These are phyloP conservation scores for Gobius niger DNA, from an alignment of 2,113 vertebrate species.

Conservation along the genomic window DNA sequence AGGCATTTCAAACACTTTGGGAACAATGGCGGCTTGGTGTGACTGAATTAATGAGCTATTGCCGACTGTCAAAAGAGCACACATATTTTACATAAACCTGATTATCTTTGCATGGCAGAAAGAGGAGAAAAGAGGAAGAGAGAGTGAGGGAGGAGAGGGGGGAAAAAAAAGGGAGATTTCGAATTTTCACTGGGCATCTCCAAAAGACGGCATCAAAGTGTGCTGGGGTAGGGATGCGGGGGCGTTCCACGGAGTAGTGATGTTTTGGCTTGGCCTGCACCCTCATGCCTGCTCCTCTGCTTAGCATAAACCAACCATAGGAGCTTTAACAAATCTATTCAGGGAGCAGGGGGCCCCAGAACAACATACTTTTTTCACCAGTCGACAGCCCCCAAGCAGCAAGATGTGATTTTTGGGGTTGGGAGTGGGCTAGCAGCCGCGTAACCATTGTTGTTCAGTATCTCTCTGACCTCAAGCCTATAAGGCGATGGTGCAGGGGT, in stretches of 20 bases:
- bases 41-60: constrained; percentile 99
- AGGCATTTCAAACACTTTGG: constrained; percentile 99
- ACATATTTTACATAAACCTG: constrained; percentile 99
- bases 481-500: constrained; percentile 58
- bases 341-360: constrained; percentile 78
- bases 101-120: constrained; percentile 99
- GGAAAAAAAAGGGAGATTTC: constrained; percentile 67
- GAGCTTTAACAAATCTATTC: constrained; percentile 95
- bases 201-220: constrained; percentile 82
- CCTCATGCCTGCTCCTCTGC: constrained; percentile 80
- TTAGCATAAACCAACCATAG: constrained; percentile 88
- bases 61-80: constrained; percentile 99
- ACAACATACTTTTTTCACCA: constrained; percentile 84
- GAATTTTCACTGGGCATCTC: constrained; percentile 84
- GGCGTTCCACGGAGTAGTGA: constrained; percentile 48
- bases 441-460: constrained; percentile 57
- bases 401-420: constrained; percentile 49
- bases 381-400: constrained; percentile 80
- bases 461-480: constrained; percentile 71
- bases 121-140: constrained; percentile 82
- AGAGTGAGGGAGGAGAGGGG: constrained; percentile 57
- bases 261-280: constrained; percentile 75
- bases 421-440: constrained; percentile 1
- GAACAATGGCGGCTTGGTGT: constrained; percentile 97
- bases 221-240: constrained; percentile 48